Evolutionary conservation across 2,113 vertebrate genomes (phyloP).

Genomic region (Dinomys branickii): DNA sequence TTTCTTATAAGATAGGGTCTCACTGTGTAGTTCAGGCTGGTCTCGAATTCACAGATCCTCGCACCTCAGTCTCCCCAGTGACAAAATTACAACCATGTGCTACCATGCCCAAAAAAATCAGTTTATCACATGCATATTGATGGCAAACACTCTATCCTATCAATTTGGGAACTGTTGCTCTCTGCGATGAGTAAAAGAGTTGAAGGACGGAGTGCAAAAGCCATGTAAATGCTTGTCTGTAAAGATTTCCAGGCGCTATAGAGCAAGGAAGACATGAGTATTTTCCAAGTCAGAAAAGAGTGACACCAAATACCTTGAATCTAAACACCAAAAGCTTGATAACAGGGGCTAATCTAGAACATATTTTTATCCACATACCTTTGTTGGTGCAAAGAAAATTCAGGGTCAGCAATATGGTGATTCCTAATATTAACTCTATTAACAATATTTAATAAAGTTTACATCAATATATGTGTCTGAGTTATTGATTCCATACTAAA

Average conservation of each 20-base stretch:
- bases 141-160: neutral
- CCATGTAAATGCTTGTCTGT: neutral
- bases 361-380: neutral
- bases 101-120: neutral
- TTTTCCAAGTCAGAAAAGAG: constrained; percentile 29
- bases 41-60: neutral
- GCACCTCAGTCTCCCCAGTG: neutral
- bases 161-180: neutral
- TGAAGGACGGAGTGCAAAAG: neutral
- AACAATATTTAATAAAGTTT: neutral
- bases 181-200: neutral
- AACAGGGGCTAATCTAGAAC: neutral
- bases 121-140: neutral
- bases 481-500: constrained; percentile 7
- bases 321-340: neutral
- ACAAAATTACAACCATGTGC: neutral
- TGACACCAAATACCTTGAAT: neutral
- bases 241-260: constrained; percentile 11
- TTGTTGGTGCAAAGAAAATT: constrained; percentile 7
- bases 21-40: neutral
- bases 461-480: neutral
- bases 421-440: neutral
- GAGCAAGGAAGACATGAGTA: constrained; percentile 30
- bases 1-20: neutral
- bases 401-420: neutral